Percentiles rank a stretch among this genome's conserved stretches.
Conservation (phyloP, 2,113 vertebrate species). For the Ginglymostoma cirratum region DNA sequence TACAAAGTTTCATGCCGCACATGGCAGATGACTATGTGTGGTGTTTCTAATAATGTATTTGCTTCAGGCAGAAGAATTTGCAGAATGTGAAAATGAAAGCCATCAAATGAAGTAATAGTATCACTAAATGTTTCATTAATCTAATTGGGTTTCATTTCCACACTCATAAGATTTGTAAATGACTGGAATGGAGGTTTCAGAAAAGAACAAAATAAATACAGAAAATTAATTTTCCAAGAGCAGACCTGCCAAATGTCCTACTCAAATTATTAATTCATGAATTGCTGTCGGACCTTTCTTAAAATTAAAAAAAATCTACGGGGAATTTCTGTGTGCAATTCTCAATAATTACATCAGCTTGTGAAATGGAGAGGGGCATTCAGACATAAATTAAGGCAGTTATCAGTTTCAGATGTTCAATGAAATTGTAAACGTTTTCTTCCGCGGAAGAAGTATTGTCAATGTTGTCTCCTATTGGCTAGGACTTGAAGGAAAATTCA, state of each 20-base stretch:
- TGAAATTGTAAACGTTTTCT: background rate
- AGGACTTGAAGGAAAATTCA: background rate
- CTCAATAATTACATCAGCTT: background rate
- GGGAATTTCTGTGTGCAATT: background rate
- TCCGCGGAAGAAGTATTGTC: background rate
- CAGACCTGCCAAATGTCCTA: background rate
- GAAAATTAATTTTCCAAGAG: background rate
- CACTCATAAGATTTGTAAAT: background rate
- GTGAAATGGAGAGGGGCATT: background rate
- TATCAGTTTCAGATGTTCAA: background rate
- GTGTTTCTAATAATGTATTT: background rate
- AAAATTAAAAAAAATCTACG: background rate
- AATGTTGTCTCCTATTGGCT: background rate
- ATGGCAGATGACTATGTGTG: background rate
- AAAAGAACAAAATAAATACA: background rate
- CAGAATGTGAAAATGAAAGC: background rate
- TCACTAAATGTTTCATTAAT: background rate
- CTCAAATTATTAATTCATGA: background rate
- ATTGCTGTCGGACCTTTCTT: background rate
- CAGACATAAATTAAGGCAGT: background rate
- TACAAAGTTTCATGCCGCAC: background rate
- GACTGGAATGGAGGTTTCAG: background rate
- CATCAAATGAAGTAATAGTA: background rate
- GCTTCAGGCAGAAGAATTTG: background rate
- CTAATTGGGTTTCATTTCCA: background rate